These are phyloP conservation scores for Pherbina coryleti DNA, from an alignment of 2,888 invertebrate genomes.

Conservation along the genomic window DNA sequence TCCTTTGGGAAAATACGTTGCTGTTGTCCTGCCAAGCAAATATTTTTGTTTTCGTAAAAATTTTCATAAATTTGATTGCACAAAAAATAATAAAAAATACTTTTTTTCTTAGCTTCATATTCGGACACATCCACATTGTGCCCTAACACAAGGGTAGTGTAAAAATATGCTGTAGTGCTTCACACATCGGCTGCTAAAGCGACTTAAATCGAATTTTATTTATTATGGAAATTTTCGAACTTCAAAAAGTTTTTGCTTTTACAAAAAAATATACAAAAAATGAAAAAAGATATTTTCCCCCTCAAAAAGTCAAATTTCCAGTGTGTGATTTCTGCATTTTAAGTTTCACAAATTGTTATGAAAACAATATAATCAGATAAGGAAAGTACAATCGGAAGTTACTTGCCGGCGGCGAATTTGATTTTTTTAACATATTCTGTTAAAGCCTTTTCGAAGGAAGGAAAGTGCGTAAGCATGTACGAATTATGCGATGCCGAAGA, in stretches of 20 bases:
- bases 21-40: slow-evolving; percentile 21
- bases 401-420: no score
- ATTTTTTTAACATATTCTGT: no score
- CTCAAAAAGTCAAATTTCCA: background rate
- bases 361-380: no score
- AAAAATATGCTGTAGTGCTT: slow-evolving; percentile 1
- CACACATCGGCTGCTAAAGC: slow-evolving; percentile 3
- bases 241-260: background rate
- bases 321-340: no score
- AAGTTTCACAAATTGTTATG: no score
- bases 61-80: slow-evolving; percentile 29
- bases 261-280: background rate
- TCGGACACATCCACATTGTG: background rate
- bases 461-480: no score
- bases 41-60: slow-evolving; percentile 8
- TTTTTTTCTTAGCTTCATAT: background rate
- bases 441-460: no score
- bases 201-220: slow-evolving; percentile 24
- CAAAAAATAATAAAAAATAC: background rate
- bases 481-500: no score
- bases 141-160: background rate
- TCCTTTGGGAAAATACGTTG: slow-evolving; percentile 13
- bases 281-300: background rate
- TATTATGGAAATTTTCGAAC: slow-evolving; percentile 22
- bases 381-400: no score